Conservation (phyloP, 2,113 vertebrate genomes). For the Dromiciops gliroides region DNA sequence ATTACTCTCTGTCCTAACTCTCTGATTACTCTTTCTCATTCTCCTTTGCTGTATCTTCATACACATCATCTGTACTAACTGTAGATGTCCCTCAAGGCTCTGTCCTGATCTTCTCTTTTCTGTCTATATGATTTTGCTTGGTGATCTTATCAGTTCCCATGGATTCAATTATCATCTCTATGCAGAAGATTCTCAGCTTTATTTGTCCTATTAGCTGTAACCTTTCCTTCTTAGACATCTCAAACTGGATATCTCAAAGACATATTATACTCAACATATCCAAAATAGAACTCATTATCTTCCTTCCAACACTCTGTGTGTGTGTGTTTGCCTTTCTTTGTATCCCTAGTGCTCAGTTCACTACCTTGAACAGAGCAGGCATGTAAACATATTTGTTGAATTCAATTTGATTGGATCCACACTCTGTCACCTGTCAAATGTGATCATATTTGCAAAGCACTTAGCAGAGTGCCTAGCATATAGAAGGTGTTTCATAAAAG, state of each 20-base stretch:
- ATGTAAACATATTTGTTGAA: background rate
- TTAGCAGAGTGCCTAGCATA: background rate
- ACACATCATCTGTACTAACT: background rate
- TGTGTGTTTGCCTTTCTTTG: no score
- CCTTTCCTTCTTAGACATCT: background rate
- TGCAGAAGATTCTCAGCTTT: background rate
- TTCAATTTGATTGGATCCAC: background rate
- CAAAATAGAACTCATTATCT: background rate
- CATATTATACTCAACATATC: background rate
- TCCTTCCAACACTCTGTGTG: background rate
- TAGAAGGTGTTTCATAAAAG: background rate
- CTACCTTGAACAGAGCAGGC: background rate
- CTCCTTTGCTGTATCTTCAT: background rate
- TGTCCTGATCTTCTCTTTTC: background rate
- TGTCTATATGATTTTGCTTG: background rate
- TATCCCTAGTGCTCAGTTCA: background rate
- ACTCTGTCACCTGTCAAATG: background rate
- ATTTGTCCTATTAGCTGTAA: background rate
- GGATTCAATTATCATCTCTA: background rate
- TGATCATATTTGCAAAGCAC: background rate
- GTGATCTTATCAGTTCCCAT: background rate
- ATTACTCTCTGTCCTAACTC: background rate
- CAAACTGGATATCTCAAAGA: background rate
- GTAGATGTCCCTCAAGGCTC: background rate
- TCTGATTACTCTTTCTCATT: background rate